Conservation (phyloP, 2,113 vertebrate species). For the Terrapene triunguis region DNA sequence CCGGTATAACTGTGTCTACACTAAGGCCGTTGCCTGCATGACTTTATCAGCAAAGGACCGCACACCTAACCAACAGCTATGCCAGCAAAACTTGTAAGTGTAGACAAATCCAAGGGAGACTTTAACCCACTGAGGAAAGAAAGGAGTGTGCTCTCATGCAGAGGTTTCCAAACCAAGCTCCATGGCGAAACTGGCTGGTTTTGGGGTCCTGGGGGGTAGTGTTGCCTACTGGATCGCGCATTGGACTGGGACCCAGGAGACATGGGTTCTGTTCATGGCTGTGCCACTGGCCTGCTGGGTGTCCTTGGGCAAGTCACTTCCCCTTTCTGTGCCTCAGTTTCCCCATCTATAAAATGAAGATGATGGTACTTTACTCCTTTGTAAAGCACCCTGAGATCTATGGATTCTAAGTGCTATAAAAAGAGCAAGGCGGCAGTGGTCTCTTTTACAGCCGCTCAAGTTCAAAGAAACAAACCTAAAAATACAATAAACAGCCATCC, state of each 20-base stretch:
- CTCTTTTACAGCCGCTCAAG: neutral
- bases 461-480: neutral
- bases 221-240: neutral
- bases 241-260: neutral
- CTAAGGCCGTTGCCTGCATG: neutral
- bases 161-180: neutral
- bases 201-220: neutral
- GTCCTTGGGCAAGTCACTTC: neutral
- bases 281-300: neutral
- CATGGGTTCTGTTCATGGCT: neutral
- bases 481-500: neutral
- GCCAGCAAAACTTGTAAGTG: neutral
- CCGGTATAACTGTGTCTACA: neutral
- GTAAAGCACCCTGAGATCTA: neutral
- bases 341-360: neutral
- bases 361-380: neutral
- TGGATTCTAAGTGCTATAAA: neutral
- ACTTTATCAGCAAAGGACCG: neutral
- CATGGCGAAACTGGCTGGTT: neutral
- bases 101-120: neutral
- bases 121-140: neutral
- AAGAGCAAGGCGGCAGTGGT: neutral
- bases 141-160: neutral
- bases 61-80: neutral
- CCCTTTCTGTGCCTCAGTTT: neutral